Conservation (phyloP, 1,140 invertebrate genomes). For the Brachionus asplanchnoidis region DNA sequence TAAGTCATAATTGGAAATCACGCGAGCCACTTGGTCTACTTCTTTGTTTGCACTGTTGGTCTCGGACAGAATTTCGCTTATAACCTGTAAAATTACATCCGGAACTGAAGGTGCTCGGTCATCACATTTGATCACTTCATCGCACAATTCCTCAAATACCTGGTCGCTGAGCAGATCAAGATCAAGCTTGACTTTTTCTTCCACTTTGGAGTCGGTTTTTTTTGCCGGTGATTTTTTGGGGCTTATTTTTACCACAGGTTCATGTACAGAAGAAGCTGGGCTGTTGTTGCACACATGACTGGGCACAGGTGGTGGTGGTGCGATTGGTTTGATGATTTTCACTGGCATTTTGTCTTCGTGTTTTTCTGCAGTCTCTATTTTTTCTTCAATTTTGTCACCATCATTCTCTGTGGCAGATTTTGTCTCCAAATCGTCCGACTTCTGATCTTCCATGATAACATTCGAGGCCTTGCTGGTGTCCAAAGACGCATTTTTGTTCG, state of each 20-base stretch:
- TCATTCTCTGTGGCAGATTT: neutral
- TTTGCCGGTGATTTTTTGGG: conserved; percentile 11
- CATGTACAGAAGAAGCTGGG: neutral
- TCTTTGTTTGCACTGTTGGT: neutral
- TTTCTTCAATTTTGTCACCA: neutral
- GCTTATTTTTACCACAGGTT: conserved; percentile 25
- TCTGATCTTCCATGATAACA: neutral
- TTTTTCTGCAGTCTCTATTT: neutral
- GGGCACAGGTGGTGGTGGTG: conserved; percentile 26
- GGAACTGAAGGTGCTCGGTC: conserved; percentile 32
- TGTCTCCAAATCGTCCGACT: neutral
- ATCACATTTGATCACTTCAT: conserved; percentile 39
- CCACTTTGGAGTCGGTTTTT: neutral
- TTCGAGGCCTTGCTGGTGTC: neutral
- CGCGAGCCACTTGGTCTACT: neutral
- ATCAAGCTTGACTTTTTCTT: neutral
- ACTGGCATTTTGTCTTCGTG: neutral
- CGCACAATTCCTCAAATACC: conserved; percentile 28
- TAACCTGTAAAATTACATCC: conserved; percentile 37
- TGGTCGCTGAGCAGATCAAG: neutral
- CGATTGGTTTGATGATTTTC: neutral
- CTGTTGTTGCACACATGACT: neutral
- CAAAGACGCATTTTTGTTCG: neutral
- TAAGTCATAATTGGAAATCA: neutral
- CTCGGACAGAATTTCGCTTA: conserved; percentile 23